Conservation (phyloP, 2,113 vertebrate species). For the Plectropomus leopardus region DNA sequence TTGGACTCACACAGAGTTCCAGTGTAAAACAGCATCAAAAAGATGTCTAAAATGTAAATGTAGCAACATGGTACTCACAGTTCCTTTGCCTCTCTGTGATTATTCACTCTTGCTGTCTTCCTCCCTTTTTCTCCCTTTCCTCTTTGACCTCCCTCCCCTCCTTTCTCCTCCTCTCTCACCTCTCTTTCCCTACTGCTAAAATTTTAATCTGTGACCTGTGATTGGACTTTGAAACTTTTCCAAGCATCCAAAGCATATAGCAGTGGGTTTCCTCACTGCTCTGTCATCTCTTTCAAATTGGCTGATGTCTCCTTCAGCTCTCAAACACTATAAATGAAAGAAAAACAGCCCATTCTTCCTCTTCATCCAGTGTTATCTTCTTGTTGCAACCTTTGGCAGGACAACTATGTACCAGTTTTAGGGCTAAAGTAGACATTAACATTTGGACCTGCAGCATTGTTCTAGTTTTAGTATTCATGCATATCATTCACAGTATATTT, state of each 20-base stretch:
- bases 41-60: slow-evolving; percentile 14
- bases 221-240: neutral
- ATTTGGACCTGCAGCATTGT: too few relatives aligned
- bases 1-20: neutral
- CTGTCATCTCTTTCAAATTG: neutral
- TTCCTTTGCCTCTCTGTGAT: neutral
- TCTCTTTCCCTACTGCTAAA: neutral
- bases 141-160: neutral
- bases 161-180: neutral
- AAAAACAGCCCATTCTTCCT: neutral
- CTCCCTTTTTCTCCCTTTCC: neutral
- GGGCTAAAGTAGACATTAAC: neutral
- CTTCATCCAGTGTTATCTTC: slow-evolving; percentile 15
- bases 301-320: neutral
- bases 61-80: neutral
- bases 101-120: neutral
- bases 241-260: neutral
- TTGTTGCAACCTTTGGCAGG: neutral
- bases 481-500: neutral
- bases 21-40: neutral
- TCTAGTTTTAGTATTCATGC: too few relatives aligned
- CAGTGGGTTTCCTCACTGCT: neutral
- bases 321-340: neutral
- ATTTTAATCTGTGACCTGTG: slow-evolving; percentile 12
- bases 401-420: neutral